Base-by-base conservation (phyloP, 2,113 vertebrate species). In the Rhombomys opimus region DNA sequence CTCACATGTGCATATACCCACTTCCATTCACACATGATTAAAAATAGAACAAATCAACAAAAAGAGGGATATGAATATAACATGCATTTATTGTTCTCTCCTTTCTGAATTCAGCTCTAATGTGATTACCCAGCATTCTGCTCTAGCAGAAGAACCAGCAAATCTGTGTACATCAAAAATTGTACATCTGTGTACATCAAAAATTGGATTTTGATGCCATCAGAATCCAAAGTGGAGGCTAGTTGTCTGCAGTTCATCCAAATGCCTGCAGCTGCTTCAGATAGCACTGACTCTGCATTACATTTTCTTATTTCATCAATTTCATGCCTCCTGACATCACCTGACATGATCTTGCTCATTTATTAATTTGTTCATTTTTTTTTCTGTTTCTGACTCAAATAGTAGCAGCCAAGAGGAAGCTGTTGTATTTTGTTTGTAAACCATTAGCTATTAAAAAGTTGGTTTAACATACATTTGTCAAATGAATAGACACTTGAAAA, bases 401-500 rank as follows among this genome's bases (percentile, higher is more conserved):
- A 13, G 46, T 52, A 92, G 54, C 52, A 90, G 82, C 35, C 46
- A 54, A 35, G 85, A 93, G 46, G 23, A 89, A 78, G 2, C 22
- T 65, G 87, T 22, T 38, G 27, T 89, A 8, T 93, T 89, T 90
- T 78, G 35, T 50, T 93, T 91, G 50, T 82, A 70, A 50, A 10
- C 82, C 50, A 75, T 95, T 50, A 70, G 50, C 25, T 87, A 92
- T 85, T 84, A 25, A 84, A 82, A 27, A 73, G 25, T 65, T 93
- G 92, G 65, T 77, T 94, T 78, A 73, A 32, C 75, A 89, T 81
- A 25, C 81, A 77, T 87, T 94, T 81, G 3, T 82, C 54, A 95
- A 89, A 82, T 72, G 50, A 90, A 77, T 61, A n/a, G 52, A 63
- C 32, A 84, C 35, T 78, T 67, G 46, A 90, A 85, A 96, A 72